Percentiles rank a stretch among this genome's conserved stretches.
These are phyloP conservation scores for Hirudo medicinalis DNA, from an alignment of 1,140 invertebrate genomes.

Conservation along the genomic window DNA sequence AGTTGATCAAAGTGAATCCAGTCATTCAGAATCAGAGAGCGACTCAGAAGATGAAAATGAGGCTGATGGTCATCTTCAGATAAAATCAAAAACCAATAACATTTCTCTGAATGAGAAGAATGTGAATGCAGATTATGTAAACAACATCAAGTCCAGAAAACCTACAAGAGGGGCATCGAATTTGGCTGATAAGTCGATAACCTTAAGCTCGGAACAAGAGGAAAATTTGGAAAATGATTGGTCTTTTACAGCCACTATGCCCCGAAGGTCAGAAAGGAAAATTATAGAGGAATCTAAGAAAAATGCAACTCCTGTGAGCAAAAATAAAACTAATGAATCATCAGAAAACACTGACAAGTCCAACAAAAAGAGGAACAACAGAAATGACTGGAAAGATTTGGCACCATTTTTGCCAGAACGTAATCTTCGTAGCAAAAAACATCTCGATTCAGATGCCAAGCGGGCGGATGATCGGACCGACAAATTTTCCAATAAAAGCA, in stretches of 20 bases:
- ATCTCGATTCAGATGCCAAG: no score
- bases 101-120: not conserved
- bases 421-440: no score
- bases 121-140: not conserved
- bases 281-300: constrained; percentile 16
- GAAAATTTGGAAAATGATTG: not conserved
- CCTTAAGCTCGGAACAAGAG: no score
- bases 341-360: not conserved
- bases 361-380: not conserved
- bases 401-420: no score
- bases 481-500: no score
- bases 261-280: constrained; percentile 11
- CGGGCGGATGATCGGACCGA: no score
- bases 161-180: not conserved
- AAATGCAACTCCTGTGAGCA: not conserved
- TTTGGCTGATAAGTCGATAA: not conserved
- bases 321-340: not conserved
- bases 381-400: no score
- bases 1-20: not conserved
- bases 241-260: constrained; percentile 2
- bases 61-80: not conserved
- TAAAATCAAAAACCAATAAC: no score
- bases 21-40: not conserved
- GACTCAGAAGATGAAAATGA: constrained; percentile 1
- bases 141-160: not conserved